Percentiles rank a stretch among this genome's conserved stretches.
Evolutionary conservation across 1,140 invertebrate genomes (phyloP).

Genomic region (Stenopsyche tienmushanensis): DNA sequence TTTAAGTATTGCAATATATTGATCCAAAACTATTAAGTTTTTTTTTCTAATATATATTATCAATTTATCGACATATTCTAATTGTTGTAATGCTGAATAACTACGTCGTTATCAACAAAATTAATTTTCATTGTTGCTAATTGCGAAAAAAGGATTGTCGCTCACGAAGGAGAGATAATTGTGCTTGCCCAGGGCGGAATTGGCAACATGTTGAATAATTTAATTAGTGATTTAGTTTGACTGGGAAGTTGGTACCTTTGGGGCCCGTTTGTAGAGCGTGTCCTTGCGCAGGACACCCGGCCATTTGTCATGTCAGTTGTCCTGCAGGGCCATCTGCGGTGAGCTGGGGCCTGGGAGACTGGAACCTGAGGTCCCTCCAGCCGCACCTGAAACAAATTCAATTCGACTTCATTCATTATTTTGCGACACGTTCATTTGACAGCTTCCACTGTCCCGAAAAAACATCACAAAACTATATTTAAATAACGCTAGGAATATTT

Average conservation of each 20-base stretch:
- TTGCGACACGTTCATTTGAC: too few relatives aligned
- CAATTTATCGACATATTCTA: too few relatives aligned
- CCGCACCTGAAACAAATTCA: not conserved
- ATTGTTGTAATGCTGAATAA: too few relatives aligned
- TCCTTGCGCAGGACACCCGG: constrained; percentile 8
- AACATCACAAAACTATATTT: too few relatives aligned
- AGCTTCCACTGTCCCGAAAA: too few relatives aligned
- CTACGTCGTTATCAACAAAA: too few relatives aligned
- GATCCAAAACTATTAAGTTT: too few relatives aligned
- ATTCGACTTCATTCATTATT: not conserved
- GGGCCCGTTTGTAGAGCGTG: not conserved
- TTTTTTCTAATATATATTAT: too few relatives aligned
- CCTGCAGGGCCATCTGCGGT: not conserved
- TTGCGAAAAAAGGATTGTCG: not conserved
- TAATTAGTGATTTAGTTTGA: constrained; percentile 8
- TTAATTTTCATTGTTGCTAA: too few relatives aligned
- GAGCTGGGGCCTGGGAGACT: not conserved
- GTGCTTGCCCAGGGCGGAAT: not conserved
- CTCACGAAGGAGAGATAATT: not conserved
- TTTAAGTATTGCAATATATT: too few relatives aligned
- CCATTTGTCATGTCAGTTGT: constrained; percentile 26
- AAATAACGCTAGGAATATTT: too few relatives aligned
- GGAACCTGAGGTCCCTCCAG: not conserved
- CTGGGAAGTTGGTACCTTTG: constrained; percentile 1
- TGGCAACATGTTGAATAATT: constrained; percentile 1